Evolutionary conservation across 2,113 vertebrate species (phyloP), one percentile per base, ranked within the genome.

Genomic region (Odobenus rosmarus): DNA sequence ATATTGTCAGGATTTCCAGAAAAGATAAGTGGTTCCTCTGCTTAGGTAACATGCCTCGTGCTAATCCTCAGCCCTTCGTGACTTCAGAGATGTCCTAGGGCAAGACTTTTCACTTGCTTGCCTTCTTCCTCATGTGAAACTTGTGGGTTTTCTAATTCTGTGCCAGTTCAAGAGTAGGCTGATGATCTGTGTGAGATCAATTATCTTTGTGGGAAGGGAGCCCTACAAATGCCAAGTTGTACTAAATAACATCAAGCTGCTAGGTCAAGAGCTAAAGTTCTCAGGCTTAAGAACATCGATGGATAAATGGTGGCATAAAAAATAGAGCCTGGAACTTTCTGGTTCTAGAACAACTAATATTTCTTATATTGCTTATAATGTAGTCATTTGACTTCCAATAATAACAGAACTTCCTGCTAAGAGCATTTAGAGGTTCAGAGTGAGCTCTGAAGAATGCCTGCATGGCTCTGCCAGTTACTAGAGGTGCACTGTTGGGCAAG

Each of bases 181-280:
- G 76, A 72, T 55, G 55, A 83, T 10, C 67, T 24, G 55, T 67
- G 79, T 61, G 72, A 97, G 64, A 89, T 92, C 42, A 92, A 86
- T 92, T 95, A 72, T 67, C 33, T 33, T 87, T 82, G 24, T 55
- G 57, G 7, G 57, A 93, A 90, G 23, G 55, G 28, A 95, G 23
- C 18, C 62, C 67, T 93, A 90, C 71, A 74, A 93, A 90, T 96
- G 79, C 42, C 81, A 96, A 92, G 55, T 95, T 96, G 8, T 55
- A 19, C 31, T 64, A 90, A 92, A 39, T 72, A 67, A 86, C 13
- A 7, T 69, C 51, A 95, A 88, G n/a, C 26, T 81, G 39, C 18
- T 82, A 77, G 51, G 23, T 61, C 49, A 64, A 95, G 39, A 94
- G 62, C 76, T 88, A 85, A 87, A 46, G 24, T 42, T 86, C 39